These are phyloP conservation scores for Rhodophaea formosa DNA, from an alignment of 2,888 invertebrate genomes.

Conservation along the genomic window DNA sequence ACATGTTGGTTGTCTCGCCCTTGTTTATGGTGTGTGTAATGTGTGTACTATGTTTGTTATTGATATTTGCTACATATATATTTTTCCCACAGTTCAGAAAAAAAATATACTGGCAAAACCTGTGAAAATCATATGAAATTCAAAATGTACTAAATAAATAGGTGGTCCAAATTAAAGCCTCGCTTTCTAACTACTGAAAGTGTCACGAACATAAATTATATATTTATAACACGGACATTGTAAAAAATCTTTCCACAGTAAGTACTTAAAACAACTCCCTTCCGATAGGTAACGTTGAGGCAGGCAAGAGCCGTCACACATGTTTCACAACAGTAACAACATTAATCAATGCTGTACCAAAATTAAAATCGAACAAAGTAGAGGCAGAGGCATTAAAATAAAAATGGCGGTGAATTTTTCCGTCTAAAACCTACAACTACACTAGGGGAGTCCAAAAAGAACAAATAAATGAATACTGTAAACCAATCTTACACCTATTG, in stretches of 20 bases:
- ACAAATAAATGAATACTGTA: conserved; percentile 56
- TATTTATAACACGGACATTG: conserved; percentile 33
- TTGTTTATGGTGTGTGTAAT: conserved; percentile 37
- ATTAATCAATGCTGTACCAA: conserved; percentile 33
- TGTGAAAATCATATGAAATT: conserved; percentile 23
- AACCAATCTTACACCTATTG: conserved; percentile 57
- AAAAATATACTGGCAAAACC: conserved; percentile 34
- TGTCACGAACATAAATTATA: conserved; percentile 38
- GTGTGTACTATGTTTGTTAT: conserved; percentile 51
- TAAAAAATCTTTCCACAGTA: conserved; percentile 33
- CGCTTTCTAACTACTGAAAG: conserved; percentile 41
- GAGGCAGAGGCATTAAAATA: conserved; percentile 57
- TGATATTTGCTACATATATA: conserved; percentile 28
- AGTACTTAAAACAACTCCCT: conserved; percentile 48
- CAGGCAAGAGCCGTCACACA: conserved; percentile 64
- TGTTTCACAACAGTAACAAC: conserved; percentile 36
- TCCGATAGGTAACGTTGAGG: conserved; percentile 49
- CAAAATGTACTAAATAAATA: conserved; percentile 44
- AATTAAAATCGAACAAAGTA: conserved; percentile 37
- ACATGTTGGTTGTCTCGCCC: conserved; percentile 65
- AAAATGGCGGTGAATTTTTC: conserved; percentile 47
- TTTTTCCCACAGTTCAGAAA: conserved; percentile 27
- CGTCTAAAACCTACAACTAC: conserved; percentile 45
- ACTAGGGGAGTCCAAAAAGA: conserved; percentile 44
- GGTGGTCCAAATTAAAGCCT: conserved; percentile 65